Conservation (phyloP, 2,113 vertebrate species). For the Ammodytes marinus region DNA sequence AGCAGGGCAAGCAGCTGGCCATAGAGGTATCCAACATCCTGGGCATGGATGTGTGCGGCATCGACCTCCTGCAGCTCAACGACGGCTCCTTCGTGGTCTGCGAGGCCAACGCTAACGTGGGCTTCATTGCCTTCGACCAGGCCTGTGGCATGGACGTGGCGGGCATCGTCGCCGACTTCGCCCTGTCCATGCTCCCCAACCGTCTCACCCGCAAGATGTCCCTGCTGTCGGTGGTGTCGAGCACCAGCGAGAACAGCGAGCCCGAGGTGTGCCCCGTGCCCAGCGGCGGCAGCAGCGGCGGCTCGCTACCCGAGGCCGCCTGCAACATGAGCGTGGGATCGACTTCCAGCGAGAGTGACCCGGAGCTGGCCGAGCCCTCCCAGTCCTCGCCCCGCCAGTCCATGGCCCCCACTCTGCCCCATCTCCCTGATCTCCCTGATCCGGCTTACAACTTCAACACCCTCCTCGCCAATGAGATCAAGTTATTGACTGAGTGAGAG, state of each 20-base stretch:
- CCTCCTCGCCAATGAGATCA: slow-evolving; percentile 89
- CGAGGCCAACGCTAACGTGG: slow-evolving; percentile 94
- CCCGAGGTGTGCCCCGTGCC: slow-evolving; percentile 85
- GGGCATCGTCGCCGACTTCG: slow-evolving; percentile 91
- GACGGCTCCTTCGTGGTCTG: slow-evolving; percentile 93
- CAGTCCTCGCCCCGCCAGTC: slow-evolving; percentile 75
- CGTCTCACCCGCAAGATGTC: slow-evolving; percentile 90
- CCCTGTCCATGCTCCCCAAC: slow-evolving; percentile 89
- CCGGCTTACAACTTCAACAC: slow-evolving; percentile 90
- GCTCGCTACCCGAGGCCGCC: slow-evolving; percentile 83
- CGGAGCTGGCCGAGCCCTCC: slow-evolving; percentile 87
- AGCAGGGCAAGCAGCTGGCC: slow-evolving; percentile 92
- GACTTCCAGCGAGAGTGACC: slow-evolving; percentile 91
- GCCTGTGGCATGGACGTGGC: slow-evolving; percentile 92
- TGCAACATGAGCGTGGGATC: slow-evolving; percentile 90
- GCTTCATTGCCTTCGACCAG: slow-evolving; percentile 93
- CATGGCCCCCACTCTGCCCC: slow-evolving; percentile 69
- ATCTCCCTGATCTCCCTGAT: slow-evolving; percentile 81
- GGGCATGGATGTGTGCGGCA: slow-evolving; percentile 94
- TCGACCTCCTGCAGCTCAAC: slow-evolving; percentile 91
- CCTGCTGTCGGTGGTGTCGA: slow-evolving; percentile 87
- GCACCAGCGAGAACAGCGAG: slow-evolving; percentile 90
- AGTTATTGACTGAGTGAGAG: slow-evolving; percentile 91
- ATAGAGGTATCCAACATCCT: slow-evolving; percentile 94
- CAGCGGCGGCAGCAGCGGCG: slow-evolving; percentile 49